These are phyloP conservation scores for Maniola hyperantus DNA, from an alignment of 2,888 invertebrate species.

Conservation along the genomic window DNA sequence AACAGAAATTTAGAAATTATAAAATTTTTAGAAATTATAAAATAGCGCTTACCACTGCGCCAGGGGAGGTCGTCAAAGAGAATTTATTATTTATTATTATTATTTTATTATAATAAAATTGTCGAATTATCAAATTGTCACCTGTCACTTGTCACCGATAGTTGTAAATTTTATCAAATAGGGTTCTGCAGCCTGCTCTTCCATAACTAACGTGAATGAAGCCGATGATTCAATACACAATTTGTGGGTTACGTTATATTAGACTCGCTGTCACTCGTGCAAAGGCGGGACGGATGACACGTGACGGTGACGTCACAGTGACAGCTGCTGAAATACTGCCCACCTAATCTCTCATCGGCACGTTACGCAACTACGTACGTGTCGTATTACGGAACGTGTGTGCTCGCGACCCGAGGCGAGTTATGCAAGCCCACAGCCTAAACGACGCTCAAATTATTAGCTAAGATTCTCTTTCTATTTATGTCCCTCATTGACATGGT, in stretches of 20 bases:
- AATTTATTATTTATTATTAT: too few species aligned
- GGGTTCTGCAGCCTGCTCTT: too few species aligned
- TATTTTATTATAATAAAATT: too few species aligned
- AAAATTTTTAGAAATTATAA: too few species aligned
- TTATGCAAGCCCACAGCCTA: conserved; percentile 28
- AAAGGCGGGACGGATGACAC: conserved; percentile 10
- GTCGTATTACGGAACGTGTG: conserved; percentile 28
- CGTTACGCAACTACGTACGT: conserved; percentile 28
- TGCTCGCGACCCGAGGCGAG: background rate
- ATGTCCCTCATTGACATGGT: conserved; percentile 28
- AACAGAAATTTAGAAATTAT: too few species aligned
- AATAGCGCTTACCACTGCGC: too few species aligned
- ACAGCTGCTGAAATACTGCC: conserved; percentile 4
- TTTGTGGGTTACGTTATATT: background rate
- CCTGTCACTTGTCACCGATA: too few species aligned
- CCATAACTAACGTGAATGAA: background rate
- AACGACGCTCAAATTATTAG: conserved; percentile 33
- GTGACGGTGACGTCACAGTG: conserved; percentile 7
- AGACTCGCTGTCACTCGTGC: background rate
- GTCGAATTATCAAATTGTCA: too few species aligned
- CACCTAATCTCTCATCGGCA: conserved; percentile 12
- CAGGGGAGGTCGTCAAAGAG: too few species aligned
- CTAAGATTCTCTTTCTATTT: conserved; percentile 26
- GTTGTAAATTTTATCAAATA: background rate
- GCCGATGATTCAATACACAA: background rate